phyloP scores from a whole-genome alignment of 1,140 invertebrate genomes.

The Gryllus bimaculatus region DNA sequence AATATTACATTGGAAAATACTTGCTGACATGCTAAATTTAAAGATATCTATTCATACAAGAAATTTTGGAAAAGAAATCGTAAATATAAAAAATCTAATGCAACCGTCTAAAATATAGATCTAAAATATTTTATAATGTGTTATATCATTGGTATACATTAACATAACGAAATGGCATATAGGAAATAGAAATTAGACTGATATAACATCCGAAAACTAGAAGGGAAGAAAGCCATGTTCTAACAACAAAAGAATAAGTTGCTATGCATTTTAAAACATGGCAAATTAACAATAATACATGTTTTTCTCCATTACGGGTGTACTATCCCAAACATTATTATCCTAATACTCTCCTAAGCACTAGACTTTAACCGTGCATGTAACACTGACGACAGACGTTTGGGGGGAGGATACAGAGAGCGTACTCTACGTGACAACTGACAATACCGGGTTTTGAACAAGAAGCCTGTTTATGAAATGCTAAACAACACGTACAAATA shows the following conservation, averaged over 20 bases:
- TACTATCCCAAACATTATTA: conserved; percentile 5
- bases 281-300: neutral
- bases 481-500: conserved; percentile 15
- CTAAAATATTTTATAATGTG: neutral
- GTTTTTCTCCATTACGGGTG: neutral
- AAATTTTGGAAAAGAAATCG: neutral
- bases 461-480: conserved; percentile 13
- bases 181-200: neutral
- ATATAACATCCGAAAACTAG: neutral
- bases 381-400: conserved; percentile 3
- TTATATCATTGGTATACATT: neutral
- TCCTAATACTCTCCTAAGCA: conserved; percentile 4
- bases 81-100: neutral
- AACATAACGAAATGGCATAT: neutral
- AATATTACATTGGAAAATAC: conserved; percentile 1
- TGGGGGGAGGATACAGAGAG: neutral
- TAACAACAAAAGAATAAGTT: neutral
- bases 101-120: neutral
- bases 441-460: conserved; percentile 4
- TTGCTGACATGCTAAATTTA: conserved; percentile 5
- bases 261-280: neutral
- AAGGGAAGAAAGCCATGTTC: neutral
- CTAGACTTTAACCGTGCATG: conserved; percentile 3
- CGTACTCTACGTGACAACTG: neutral
- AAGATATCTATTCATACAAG: neutral